Conservation (phyloP, 1,140 invertebrate species). For the Platorchestia sp. region DNA sequence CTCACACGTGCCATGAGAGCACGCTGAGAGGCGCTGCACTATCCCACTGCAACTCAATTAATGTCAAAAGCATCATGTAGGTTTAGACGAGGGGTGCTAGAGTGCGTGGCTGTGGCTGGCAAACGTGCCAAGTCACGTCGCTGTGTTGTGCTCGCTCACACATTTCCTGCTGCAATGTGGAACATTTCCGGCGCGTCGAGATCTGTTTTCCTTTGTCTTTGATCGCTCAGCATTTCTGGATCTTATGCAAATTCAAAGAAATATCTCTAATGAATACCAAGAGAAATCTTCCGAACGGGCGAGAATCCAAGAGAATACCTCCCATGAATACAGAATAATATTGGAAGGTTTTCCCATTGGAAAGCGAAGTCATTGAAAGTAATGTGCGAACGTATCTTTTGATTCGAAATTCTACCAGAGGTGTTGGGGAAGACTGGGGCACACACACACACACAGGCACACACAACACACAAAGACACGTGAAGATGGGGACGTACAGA, state of each 20-base stretch:
- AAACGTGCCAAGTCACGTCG: neutral
- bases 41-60: neutral
- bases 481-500: no score
- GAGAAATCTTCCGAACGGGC: neutral
- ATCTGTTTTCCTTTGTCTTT: neutral
- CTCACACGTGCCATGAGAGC: neutral
- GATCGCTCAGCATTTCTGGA: neutral
- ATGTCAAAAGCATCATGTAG: neutral
- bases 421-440: neutral
- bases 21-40: neutral
- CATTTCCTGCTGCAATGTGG: neutral
- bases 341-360: neutral
- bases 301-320: neutral
- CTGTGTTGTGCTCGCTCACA: neutral
- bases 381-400: neutral
- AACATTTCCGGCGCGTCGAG: neutral
- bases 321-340: neutral
- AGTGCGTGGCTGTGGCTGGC: neutral
- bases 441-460: neutral
- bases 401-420: neutral
- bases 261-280: neutral
- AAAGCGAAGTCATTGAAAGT: neutral
- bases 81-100: neutral
- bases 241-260: constrained; percentile 1
- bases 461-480: no score